Conservation (phyloP, 2,113 vertebrate genomes). For the Pardalotus punctatus region DNA sequence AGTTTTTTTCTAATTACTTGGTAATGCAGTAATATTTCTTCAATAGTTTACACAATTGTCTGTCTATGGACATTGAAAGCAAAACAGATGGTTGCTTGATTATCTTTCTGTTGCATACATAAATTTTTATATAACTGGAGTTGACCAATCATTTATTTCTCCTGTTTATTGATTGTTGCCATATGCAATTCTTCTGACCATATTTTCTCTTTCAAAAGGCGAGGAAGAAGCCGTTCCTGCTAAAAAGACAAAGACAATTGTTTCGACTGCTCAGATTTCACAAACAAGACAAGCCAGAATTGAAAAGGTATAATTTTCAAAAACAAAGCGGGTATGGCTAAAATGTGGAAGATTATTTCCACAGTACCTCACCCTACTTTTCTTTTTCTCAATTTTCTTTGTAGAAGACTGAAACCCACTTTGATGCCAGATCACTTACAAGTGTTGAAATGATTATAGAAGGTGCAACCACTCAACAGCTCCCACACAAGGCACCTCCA, state of each 20-base stretch:
- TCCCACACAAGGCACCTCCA: slow-evolving; percentile 93
- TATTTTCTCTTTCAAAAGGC: slow-evolving; percentile 69
- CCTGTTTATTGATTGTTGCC: neutral
- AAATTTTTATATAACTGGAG: neutral
- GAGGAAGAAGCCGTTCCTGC: slow-evolving; percentile 90
- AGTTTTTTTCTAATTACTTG: neutral
- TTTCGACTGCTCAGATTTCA: slow-evolving; percentile 92
- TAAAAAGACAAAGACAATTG: slow-evolving; percentile 94
- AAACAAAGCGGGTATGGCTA: neutral
- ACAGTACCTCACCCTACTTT: neutral
- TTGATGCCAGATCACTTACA: slow-evolving; percentile 83
- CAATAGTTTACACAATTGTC: neutral
- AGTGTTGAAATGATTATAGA: slow-evolving; percentile 89
- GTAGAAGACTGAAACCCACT: slow-evolving; percentile 88
- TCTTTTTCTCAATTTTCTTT: neutral
- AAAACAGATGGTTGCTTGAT: neutral
- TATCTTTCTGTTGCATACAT: neutral
- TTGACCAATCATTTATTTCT: neutral
- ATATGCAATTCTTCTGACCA: neutral
- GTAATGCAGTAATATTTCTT: neutral
- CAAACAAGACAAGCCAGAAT: slow-evolving; percentile 86
- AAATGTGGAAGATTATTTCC: neutral
- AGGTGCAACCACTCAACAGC: slow-evolving; percentile 79
- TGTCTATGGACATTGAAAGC: neutral
- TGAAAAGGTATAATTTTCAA: slow-evolving; percentile 82